A percentile compares a stretch with the other conserved stretches of the same genome.
These are phyloP conservation scores for Cephus cinctus DNA, from an alignment of 1,140 invertebrate genomes.

Conservation along the genomic window DNA sequence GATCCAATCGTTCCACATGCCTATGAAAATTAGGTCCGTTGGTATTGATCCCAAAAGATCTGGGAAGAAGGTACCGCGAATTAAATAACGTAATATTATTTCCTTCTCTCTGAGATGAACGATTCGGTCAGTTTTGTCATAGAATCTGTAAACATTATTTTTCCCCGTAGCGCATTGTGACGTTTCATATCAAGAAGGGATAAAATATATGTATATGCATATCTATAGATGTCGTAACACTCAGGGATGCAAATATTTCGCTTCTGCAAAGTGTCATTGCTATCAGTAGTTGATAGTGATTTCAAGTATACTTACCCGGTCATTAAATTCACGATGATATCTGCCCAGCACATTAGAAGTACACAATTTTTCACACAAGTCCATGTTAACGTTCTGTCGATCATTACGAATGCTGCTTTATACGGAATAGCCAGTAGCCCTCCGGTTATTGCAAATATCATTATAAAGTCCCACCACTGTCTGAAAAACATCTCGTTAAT, in stretches of 20 bases:
- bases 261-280: neutral
- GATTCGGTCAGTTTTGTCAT: constrained; percentile 26
- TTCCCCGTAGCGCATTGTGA: too few species aligned
- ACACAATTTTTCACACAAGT: constrained; percentile 33
- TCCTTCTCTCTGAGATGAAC: constrained; percentile 31
- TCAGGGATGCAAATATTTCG: neutral
- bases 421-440: constrained; percentile 36
- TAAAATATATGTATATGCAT: neutral
- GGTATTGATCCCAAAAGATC: constrained; percentile 43
- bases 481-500: constrained; percentile 12
- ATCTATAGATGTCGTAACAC: neutral
- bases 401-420: constrained; percentile 38
- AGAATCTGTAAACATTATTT: constrained; percentile 37
- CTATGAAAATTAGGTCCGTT: constrained; percentile 36
- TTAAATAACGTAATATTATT: constrained; percentile 34
- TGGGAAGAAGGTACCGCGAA: constrained; percentile 29
- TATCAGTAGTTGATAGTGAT: neutral
- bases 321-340: constrained; percentile 42
- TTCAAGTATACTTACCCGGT: constrained; percentile 35
- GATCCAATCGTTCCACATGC: constrained; percentile 16
- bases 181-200: too few species aligned
- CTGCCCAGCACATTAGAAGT: constrained; percentile 28
- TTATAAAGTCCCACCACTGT: constrained; percentile 39
- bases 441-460: constrained; percentile 31
- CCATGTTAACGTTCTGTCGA: constrained; percentile 25